Base-by-base conservation (phyloP, 2,113 vertebrate species). In the Megaceryle maxima region DNA sequence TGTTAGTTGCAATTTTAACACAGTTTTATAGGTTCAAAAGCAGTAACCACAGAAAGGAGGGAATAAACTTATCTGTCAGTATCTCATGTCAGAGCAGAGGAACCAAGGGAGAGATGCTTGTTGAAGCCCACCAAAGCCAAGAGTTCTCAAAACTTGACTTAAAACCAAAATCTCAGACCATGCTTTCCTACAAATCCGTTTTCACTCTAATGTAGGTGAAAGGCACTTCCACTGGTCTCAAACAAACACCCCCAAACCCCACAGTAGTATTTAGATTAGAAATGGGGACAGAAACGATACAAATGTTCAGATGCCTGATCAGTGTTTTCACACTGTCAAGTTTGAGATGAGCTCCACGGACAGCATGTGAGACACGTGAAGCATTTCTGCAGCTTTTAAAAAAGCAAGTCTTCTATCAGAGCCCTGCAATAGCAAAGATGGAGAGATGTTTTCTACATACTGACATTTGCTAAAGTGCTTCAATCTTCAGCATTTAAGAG, bases 251-350 rank as follows among this genome's bases (percentile, higher is more conserved):
- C 0, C 16, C 35, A 26, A 41, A 63, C 1, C 4, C 26, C 44
- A 69, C 4, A 60, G 41, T 4, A 66, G 53, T 26, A 68, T 51
- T 77, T 53, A 59, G 5, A 19, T 46, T 12, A 62, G 12, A 19
- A 60, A 21, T 1, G 15, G 13, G 1, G 9, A n/a, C 0, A 90
- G 22, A 92, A 89, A 44, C 4, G 8, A 35, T 11, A 62, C 10
- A 70, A 68, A 2, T 15, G 16, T 41, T 78, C 62, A 51, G 31
- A 67, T 44, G 13, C 26, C 60, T 21, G 5, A 75, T 26, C 21
- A 44, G 10, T 29, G 11, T 15, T 87, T 81, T 74, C 3, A 85
- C 31, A 31, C 25, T 33, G 20, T 29, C 7, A 63, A 60, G 29
- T 39, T 31, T 53, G 51, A 67, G 74, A 57, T 12, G 18, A 78